Percentiles rank a stretch among this genome's conserved stretches.
Evolutionary conservation across 2,888 invertebrate species (phyloP).

Genomic region (Lacanobia oleracea): DNA sequence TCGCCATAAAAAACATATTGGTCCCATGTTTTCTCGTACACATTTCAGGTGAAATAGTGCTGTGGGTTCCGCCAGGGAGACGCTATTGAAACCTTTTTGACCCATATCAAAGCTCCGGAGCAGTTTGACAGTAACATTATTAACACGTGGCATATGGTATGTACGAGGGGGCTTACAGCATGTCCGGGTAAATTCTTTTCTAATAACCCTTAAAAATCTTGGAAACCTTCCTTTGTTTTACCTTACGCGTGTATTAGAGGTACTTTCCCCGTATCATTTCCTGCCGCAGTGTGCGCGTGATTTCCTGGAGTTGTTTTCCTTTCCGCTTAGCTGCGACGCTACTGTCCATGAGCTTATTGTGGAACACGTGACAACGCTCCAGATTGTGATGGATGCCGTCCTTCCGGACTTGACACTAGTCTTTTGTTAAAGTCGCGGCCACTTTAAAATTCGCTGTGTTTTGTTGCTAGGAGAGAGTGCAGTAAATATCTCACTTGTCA

Average conservation of each 20-base stretch:
- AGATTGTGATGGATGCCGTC: slow-evolving; percentile 67
- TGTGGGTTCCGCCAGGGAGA: slow-evolving; percentile 69
- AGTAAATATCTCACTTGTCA: slow-evolving; percentile 49
- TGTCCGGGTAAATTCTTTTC: slow-evolving; percentile 72
- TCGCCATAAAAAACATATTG: slow-evolving; percentile 77
- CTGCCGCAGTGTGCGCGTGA: slow-evolving; percentile 59
- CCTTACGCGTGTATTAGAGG: slow-evolving; percentile 54
- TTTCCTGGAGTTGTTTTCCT: slow-evolving; percentile 64
- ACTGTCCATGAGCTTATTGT: slow-evolving; percentile 61
- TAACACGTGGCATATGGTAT: slow-evolving; percentile 80
- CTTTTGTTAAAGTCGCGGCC: slow-evolving; percentile 59
- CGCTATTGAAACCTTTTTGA: slow-evolving; percentile 82
- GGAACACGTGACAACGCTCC: slow-evolving; percentile 59
- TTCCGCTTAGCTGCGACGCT: slow-evolving; percentile 55
- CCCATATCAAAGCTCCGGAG: slow-evolving; percentile 81
- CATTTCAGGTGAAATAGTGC: slow-evolving; percentile 77
- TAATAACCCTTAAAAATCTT: slow-evolving; percentile 79
- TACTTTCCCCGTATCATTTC: slow-evolving; percentile 49
- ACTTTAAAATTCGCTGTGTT: slow-evolving; percentile 65
- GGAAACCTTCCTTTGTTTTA: slow-evolving; percentile 71
- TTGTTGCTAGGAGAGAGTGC: slow-evolving; percentile 33
- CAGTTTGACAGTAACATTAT: slow-evolving; percentile 86
- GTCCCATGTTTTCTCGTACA: slow-evolving; percentile 72
- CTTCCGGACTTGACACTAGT: slow-evolving; percentile 65
- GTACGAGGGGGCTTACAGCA: slow-evolving; percentile 68